Evolutionary conservation across 2,888 invertebrate species (phyloP).

Genomic region (Perizoma affinitatum): DNA sequence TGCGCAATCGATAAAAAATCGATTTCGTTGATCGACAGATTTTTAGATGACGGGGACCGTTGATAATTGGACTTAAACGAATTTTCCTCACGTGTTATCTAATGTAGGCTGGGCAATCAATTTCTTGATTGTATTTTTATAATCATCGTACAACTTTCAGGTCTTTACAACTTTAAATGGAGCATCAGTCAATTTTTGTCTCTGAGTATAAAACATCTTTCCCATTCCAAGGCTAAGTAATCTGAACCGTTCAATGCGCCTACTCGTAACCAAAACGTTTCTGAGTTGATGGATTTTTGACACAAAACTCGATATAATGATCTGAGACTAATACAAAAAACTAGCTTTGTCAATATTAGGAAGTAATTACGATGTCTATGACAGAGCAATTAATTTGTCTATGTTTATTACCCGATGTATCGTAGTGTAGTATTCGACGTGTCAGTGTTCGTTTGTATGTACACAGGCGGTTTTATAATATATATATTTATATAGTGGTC

Average conservation of each 20-base stretch:
- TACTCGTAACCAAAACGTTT: neutral
- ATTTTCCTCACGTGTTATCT: conserved; percentile 12
- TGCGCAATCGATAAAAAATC: conserved; percentile 67
- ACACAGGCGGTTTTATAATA: neutral
- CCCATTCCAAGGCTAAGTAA: too few species aligned
- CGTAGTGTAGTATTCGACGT: conserved; percentile 48
- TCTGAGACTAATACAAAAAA: conserved; percentile 60
- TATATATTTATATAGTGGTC: too few species aligned
- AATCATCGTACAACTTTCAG: too few species aligned
- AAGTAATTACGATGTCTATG: conserved; percentile 74
- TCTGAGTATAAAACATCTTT: too few species aligned
- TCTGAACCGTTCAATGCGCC: too few species aligned
- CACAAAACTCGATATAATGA: conserved; percentile 45
- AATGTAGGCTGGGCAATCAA: neutral
- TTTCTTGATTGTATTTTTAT: too few species aligned
- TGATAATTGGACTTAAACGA: conserved; percentile 35
- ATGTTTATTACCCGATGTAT: conserved; percentile 49
- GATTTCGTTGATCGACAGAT: conserved; percentile 48
- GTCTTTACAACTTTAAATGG: too few species aligned
- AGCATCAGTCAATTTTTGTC: too few species aligned
- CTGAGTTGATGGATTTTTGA: conserved; percentile 3
- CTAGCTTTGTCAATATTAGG: conserved; percentile 74
- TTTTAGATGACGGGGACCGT: conserved; percentile 41
- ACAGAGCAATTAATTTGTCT: conserved; percentile 66
- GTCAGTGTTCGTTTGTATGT: conserved; percentile 36